Base-by-base conservation (phyloP, 2,888 invertebrate genomes). In the Syrphus vitripennis region DNA sequence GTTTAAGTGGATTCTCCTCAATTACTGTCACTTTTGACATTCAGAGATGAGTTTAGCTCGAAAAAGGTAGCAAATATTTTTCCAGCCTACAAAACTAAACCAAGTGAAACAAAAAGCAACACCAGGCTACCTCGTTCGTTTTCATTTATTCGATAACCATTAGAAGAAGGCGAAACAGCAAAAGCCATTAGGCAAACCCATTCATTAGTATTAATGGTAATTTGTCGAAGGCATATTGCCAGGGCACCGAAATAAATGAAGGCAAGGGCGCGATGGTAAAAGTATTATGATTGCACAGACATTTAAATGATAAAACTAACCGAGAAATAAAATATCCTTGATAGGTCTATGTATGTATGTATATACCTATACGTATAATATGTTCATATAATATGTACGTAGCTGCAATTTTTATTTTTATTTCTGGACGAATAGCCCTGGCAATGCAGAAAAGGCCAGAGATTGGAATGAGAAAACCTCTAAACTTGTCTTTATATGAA, bases 141-240 rank as follows among this genome's bases (percentile, higher is more conserved):
- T 29, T 50, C 53, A 53, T 76, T 59, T 19, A 53, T 61, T 53
- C 42, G 50, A 48, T 34, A 34, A n/a, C 76, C 55, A 82, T 82
- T 71, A 48, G 76, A 80, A 67, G 53, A 65, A 69, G 42, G 55
- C 53, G 70, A 59, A 63, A 67, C 71, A 78, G 61, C 80, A 71
- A 65, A 83, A 57, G 71, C 82, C 77, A 83, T 83, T 77, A 83
- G 77, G 40, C 48, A 65, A 83, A 77, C 71, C 82, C 77, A 83
- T 83, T 83, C 82, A 83, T 83, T 83, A 83, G 82, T 72, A 53
- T 83, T 83, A 83, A 77, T 77, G 82, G 82, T 77, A 83, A 83
- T 83, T 83, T 77, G 82, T 83, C 77, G 77, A 77, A 72, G 82
- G 82, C 82, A 83, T 77, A 71, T 72, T 83, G 82, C 82, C 77